A percentile compares a stretch with the other conserved stretches of the same genome.
Conservation (phyloP, 2,888 invertebrate species). For the Agriopis aurantiaria region DNA sequence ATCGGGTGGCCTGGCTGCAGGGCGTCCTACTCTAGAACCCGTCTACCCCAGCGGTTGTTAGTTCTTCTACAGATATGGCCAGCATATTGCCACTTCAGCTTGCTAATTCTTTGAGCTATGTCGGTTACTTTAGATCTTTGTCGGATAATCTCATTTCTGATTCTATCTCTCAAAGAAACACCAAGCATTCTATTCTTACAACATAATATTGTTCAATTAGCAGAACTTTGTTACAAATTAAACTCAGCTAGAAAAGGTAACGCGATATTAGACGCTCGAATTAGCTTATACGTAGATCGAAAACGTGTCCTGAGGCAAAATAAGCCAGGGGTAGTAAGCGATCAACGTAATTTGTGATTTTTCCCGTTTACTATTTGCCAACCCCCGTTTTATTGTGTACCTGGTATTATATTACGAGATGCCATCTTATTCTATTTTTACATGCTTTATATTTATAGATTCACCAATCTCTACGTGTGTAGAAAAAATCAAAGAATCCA, state of each 20-base stretch:
- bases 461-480: no score
- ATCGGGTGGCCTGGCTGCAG: no score
- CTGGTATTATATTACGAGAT: background rate
- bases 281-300: slow-evolving; percentile 40
- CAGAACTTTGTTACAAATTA: slow-evolving; percentile 36
- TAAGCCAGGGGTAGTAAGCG: slow-evolving; percentile 23
- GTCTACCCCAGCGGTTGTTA: no score
- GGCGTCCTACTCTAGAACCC: no score
- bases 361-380: slow-evolving; percentile 16
- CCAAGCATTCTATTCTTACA: background rate
- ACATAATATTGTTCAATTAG: slow-evolving; percentile 26
- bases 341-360: slow-evolving; percentile 22
- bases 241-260: slow-evolving; percentile 45
- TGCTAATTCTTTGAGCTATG: no score
- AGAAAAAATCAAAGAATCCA: no score
- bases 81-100: no score
- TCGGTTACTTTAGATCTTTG: no score
- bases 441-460: background rate
- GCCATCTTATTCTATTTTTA: background rate
- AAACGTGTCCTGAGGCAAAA: slow-evolving; percentile 50
- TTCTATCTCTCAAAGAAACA: no score
- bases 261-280: slow-evolving; percentile 39
- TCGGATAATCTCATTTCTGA: no score
- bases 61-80: no score
- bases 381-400: slow-evolving; percentile 2